Base-by-base conservation (phyloP, 2,797 vertebrate genomes). In the Peromyscus melanophrys region DNA sequence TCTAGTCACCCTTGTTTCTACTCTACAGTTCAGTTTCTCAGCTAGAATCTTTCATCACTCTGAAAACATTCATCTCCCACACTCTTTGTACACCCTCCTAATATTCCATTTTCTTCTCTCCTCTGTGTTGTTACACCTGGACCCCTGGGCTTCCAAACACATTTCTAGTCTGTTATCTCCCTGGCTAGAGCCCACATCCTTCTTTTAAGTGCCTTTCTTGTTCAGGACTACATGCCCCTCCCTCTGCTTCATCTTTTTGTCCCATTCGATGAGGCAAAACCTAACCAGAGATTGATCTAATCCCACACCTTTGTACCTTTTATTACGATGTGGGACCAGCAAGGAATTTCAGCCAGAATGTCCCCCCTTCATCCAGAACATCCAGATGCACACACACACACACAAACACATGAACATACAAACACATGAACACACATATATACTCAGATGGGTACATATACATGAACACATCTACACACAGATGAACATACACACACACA, bases 261-360 rank as follows among this genome's bases (percentile, higher is more conserved):
- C 16, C 10, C 13, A 88, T 5, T 19, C 17, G 11, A 55, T 59
- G 27, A 89, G 67, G 52, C 23, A 93, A 94, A 95, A 87, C 43
- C 46, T 13, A 89, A 89, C 34, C 9, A 57, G 46, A 96, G 67
- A 76, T 78, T 75, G 91, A 96, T 65, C 19, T 81, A 61, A 77
- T 46, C 46, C 17, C 75, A 73, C 3, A 88, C 13, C 82, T 52
- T 73, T 67, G 7, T n/a, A 43, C 27, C 43, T 94, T 95, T 59
- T 71, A 67, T 52, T 14, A 85, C 49, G 83, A 34, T 67, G n/a
- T n/a, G 21, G 65, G 43, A 67, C 31, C 83, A 85, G 19, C 31
- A 67, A 67, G 83, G 43, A 67, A 85, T 67, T 67, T 85, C 63
- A 85, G 31, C 63, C 40, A 85, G 43, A 85, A 85, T 7, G 19